Conservation (phyloP, 2,113 vertebrate genomes). For the Sterna hirundo region DNA sequence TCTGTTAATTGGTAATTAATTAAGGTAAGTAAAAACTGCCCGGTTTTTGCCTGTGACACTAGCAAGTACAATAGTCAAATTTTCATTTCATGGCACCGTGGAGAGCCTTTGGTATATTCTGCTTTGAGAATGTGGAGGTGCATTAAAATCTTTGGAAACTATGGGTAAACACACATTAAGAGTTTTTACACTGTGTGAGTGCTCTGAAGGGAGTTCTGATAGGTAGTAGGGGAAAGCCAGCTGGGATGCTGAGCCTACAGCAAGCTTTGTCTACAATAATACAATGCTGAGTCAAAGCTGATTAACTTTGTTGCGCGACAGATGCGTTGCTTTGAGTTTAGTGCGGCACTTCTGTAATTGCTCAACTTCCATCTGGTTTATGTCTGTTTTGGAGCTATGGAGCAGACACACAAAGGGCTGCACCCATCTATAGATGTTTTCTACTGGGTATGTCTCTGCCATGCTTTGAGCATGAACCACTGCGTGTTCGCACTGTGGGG, state of each 20-base stretch:
- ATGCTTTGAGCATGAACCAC: not conserved
- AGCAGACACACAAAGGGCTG: not conserved
- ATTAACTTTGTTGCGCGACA: not conserved
- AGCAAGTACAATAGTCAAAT: not conserved
- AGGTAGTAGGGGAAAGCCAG: not conserved
- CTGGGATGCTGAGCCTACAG: not conserved
- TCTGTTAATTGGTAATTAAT: not conserved
- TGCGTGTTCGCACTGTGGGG: not conserved
- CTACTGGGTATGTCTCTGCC: not conserved
- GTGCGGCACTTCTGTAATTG: not conserved
- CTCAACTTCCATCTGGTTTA: not conserved
- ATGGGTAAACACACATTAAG: not conserved
- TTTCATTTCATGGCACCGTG: not conserved
- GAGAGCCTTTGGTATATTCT: not conserved
- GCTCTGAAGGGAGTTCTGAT: not conserved
- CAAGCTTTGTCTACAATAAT: not conserved
- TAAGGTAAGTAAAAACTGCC: not conserved
- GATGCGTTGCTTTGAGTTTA: not conserved
- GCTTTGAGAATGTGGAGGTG: not conserved
- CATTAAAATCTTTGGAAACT: not conserved
- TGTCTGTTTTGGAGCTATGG: not conserved
- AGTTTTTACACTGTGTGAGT: not conserved
- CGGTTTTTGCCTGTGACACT: not conserved
- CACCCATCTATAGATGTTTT: not conserved
- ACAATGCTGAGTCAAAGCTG: not conserved